Base-by-base conservation (phyloP, 2,113 vertebrate genomes). In the Chloropsis cyanopogon region DNA sequence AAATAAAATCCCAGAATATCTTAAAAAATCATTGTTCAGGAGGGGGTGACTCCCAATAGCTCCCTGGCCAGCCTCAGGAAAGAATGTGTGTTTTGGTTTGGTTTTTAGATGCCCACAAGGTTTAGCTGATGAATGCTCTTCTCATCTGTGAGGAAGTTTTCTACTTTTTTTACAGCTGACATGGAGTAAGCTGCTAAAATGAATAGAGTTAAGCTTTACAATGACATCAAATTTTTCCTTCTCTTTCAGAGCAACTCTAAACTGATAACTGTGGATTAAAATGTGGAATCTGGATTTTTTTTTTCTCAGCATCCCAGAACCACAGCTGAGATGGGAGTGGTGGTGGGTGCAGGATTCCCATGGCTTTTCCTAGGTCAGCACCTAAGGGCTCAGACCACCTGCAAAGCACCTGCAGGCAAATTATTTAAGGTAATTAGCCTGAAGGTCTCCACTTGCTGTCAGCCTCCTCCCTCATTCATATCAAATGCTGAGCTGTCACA, bases 341-440 rank as follows among this genome's bases (percentile, higher is more conserved):
- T 63, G 94, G 59, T 10, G 29, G 91, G 84, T 81, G 85, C 76
- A 65, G 50, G 28, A 69, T 78, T 84, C 68, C 85, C 82, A 47
- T 24, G 4, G 17, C 61, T 90, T 90, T 83, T 84, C 76, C 75
- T 21, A 39, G 80, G 78, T 90, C 95, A 90, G 5, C 0, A 1
- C 90, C 78, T 42, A 18, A 70, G 92, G 78, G 91, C 60, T 83
- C 35, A 84, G 97, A 94, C 97, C 97, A 97, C 97, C 97, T 97
- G 96, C 60, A 47, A 49, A 50, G 93, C 93, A 96, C 91, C 97
- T 95, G 90, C 49, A 91, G 94, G 76, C 52, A 76, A 60, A 65
- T 82, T n/a, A 26, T 50, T 29, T 5, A 60, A 71, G 68, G 87
- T 92, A 93, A 95, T 97, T 80, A 89, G 41, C 86, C 82, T 57